Base-by-base conservation (phyloP, 2,797 vertebrate genomes). In the Ptychadena robeensis region DNA sequence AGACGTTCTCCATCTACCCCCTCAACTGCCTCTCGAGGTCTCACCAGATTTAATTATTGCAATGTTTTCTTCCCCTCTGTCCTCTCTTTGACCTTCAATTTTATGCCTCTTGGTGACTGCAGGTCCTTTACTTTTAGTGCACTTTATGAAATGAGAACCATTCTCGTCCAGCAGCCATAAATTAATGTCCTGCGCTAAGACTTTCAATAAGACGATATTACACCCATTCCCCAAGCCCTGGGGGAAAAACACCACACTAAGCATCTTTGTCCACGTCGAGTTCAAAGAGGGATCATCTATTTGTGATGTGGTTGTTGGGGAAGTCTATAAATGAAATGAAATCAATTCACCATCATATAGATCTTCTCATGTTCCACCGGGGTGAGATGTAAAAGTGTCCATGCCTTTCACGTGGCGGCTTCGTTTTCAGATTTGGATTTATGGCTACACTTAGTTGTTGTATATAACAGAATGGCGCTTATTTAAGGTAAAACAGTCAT, bases 121-220 rank as follows among this genome's bases (percentile, higher is more conserved):
- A 80, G 77, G 82, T 80, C 71, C 64, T 80, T 80, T 69, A 74
- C 64, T 85, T 80, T 85, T 85, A 76, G 75, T 80, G 72, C 78
- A 85, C 78, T 85, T 80, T 85, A 80, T 80, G 80, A 85, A 85
- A 85, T 80, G 53, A 80, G 83, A 80, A 71, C 30, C 78, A 66
- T 76, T 85, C 72, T 85, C 72, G 76, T 59, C 61, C 69, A 71
- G 57, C 83, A 37, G 65, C 22, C 83, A 85, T 85, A 85, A 85
- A 80, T 85, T 75, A 85, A 85, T 80, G 83, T 76, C 71, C 72
- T 80, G 53, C 28, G 65, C 35, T 70, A 85, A 74, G 57, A 63
- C 83, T 85, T 80, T 76, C 78, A 84, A 80, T 84, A 84, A 80
- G 77, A 80, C 79, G 78, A 80, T 85, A 85, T 85, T 76, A 85